Conservation (phyloP, 2,113 vertebrate genomes). For the Colistium nudipinnis region DNA sequence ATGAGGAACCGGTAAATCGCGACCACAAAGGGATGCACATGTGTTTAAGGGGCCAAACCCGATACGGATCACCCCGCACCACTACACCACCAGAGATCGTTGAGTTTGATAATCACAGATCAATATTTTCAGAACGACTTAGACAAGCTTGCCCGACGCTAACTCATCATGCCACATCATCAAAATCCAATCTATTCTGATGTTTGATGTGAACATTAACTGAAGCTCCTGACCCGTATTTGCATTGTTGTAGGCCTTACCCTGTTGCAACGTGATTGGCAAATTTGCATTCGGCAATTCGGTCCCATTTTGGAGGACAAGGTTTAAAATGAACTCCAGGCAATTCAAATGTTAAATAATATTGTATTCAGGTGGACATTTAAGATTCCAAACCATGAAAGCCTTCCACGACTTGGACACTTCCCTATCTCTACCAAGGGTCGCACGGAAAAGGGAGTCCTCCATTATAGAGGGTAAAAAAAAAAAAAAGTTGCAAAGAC, state of each 20-base stretch:
- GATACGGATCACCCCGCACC: too few species aligned
- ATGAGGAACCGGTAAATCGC: too few species aligned
- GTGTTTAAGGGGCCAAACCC: too few species aligned
- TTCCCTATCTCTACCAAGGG: slow-evolving; percentile 20
- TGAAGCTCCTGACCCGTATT: not conserved
- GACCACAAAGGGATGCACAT: too few species aligned
- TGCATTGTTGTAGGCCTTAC: not conserved
- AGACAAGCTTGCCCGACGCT: too few species aligned
- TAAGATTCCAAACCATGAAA: slow-evolving; percentile 5
- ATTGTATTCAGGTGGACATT: not conserved
- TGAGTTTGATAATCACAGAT: too few species aligned
- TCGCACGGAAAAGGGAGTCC: slow-evolving; percentile 26
- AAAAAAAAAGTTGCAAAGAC: slow-evolving; percentile 54
- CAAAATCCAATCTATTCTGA: too few species aligned
- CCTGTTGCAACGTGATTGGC: not conserved
- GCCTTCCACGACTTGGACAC: slow-evolving; percentile 6
- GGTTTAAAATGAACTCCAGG: too few species aligned
- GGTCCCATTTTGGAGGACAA: too few species aligned
- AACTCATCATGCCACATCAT: too few species aligned
- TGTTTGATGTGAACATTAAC: not conserved
- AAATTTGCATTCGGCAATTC: not conserved
- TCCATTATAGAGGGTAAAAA: slow-evolving; percentile 49
- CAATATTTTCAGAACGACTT: too few species aligned
- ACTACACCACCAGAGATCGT: too few species aligned
- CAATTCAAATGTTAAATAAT: not conserved